Evolutionary conservation across 2,113 vertebrate genomes (phyloP).

Genomic region (Thryonomys swinderianus): DNA sequence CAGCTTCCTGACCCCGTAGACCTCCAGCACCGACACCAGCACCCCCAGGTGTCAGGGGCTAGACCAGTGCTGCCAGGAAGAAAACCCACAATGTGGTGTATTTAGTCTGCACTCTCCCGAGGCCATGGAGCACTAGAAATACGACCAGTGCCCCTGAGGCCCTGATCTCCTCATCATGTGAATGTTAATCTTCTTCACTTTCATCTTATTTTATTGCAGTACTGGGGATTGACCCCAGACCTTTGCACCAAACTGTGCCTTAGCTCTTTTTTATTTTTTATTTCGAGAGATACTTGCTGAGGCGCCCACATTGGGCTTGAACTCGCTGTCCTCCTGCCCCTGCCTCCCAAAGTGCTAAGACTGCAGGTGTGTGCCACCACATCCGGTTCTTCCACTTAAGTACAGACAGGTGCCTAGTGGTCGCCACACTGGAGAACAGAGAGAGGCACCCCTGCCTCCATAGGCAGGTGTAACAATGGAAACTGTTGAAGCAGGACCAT

Average conservation of each 20-base stretch:
- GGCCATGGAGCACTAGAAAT: not conserved
- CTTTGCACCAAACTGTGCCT: not conserved
- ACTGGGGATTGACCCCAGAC: not conserved
- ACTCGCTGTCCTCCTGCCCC: not conserved
- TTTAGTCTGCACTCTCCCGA: not conserved
- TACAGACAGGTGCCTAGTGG: not conserved
- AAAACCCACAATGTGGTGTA: not conserved
- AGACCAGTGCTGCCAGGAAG: too few relatives aligned
- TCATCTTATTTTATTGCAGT: not conserved
- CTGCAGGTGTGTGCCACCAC: not conserved
- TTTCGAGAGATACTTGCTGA: not conserved
- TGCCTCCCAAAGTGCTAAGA: not conserved
- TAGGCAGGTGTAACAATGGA: not conserved
- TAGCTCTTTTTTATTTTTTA: not conserved
- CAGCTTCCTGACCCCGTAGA: not conserved
- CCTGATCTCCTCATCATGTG: too few relatives aligned
- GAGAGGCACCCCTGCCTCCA: not conserved
- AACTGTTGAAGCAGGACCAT: not conserved
- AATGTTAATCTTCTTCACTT: not conserved
- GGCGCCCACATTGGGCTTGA: not conserved
- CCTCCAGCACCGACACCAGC: not conserved
- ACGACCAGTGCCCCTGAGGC: not conserved
- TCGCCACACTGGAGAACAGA: not conserved
- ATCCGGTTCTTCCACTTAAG: not conserved
- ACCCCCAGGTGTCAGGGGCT: too few relatives aligned